Base-by-base conservation (phyloP, 2,797 vertebrate genomes). In the Eidolon dupreanum region DNA sequence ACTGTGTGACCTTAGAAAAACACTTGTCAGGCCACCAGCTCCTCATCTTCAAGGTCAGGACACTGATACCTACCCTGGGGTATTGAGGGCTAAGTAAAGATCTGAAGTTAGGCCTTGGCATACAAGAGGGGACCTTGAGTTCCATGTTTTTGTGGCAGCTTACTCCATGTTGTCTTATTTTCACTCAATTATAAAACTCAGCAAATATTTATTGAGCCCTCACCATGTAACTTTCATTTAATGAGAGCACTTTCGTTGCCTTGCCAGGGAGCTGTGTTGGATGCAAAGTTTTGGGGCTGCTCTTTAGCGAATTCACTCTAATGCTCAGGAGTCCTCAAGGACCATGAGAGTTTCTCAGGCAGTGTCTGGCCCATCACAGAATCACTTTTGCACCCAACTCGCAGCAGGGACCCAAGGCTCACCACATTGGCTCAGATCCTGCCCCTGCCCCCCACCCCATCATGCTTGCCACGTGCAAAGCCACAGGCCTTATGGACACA, bases 231-330 rank as follows among this genome's bases (percentile, higher is more conserved):
- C 41, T 36, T n/a, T 24, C 46, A 15, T 38, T 26, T 33, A 31
- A 7, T 16, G 22, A 66, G 26, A 38, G 28, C 78, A 79, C 78
- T 63, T 78, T 82, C 3, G 4, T 49, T 12, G 3, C 10, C 33
- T 43, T 33, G 26, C 61, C 4, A 2, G 88, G 92, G 90, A 41
- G 94, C 91, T 90, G 84, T 93, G 61, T 68, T 78, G 81, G 51
- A 94, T 97, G 66, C 89, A 53, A 92, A 73, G 68, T 78, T 97
- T 93, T 89, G 74, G 46, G 95, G 24, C 38, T 65, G 8, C 66
- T 74, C 16, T 43, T 61, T 36, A 43, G 28, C 61, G 24, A 77
- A 33, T 19, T 68, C 19, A 28, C 59, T 36, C 11, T 22, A 16
- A 17, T 31, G 22, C 51, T 57, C 66, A 24, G 57, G 51, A 53